Conservation (phyloP, 1,140 invertebrate genomes). For the Dreissena rostriformis region DNA sequence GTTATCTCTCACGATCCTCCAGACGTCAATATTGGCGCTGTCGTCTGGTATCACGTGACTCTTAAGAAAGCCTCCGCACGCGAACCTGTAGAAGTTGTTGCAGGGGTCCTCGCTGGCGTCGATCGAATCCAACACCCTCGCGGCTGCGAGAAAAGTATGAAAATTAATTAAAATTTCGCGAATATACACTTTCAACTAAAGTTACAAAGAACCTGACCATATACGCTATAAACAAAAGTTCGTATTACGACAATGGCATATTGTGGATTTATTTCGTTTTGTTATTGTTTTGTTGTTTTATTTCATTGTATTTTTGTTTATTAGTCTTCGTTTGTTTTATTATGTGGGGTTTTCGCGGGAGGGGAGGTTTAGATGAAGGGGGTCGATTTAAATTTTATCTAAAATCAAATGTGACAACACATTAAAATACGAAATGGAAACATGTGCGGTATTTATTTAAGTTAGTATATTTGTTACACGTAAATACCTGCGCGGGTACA, state of each 20-base stretch:
- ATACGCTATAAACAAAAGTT: background rate
- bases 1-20: conserved; percentile 93
- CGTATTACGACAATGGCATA: background rate
- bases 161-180: background rate
- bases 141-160: conserved; percentile 83
- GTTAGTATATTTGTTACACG: too few species aligned
- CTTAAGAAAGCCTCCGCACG: conserved; percentile 94
- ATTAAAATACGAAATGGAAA: background rate
- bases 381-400: background rate
- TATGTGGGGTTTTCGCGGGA: background rate
- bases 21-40: conserved; percentile 91
- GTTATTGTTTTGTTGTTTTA: background rate
- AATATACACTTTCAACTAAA: background rate
- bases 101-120: conserved; percentile 90
- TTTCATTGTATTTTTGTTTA: background rate
- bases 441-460: too few species aligned
- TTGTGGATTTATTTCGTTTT: background rate
- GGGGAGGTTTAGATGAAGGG: background rate
- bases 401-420: background rate
- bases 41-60: conserved; percentile 94
- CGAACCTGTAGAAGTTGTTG: conserved; percentile 93
- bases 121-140: conserved; percentile 91
- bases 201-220: background rate
- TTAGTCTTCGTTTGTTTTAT: background rate
- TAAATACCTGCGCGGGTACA: conserved; percentile 37